Conservation (phyloP, 2,113 vertebrate genomes). For the Dicaeum eximium region DNA sequence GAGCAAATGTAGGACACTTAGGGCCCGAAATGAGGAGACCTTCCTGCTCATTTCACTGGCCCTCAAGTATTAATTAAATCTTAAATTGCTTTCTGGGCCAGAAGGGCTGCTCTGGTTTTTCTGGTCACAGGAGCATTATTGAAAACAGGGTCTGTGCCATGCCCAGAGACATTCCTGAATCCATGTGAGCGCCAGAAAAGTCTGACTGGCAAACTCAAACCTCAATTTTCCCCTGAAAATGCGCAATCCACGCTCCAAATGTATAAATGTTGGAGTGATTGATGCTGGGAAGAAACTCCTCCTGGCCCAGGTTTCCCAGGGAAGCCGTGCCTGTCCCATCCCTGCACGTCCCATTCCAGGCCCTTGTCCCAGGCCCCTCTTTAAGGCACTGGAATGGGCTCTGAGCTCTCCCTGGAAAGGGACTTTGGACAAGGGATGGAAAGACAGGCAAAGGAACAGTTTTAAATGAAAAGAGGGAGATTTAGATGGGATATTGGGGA, state of each 20-base stretch:
- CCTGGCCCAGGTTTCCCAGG: too few species aligned
- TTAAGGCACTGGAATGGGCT: too few species aligned
- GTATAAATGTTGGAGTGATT: not conserved
- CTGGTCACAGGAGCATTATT: not conserved
- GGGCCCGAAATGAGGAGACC: not conserved
- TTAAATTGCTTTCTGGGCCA: slow-evolving; percentile 23
- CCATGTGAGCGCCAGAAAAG: not conserved
- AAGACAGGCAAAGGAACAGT: too few species aligned
- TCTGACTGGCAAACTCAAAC: not conserved
- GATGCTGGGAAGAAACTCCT: too few species aligned
- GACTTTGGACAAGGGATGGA: too few species aligned
- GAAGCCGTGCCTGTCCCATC: too few species aligned
- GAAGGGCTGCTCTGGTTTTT: not conserved
- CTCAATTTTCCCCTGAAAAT: not conserved
- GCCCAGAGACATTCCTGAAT: not conserved
- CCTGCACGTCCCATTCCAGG: too few species aligned
- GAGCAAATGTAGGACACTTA: not conserved
- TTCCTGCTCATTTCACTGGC: not conserved
- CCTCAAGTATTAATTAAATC: slow-evolving; percentile 39
- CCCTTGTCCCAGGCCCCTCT: too few species aligned
- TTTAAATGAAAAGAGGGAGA: too few species aligned
- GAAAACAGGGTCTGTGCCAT: not conserved
- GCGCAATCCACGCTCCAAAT: fast-evolving
- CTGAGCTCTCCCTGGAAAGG: too few species aligned
- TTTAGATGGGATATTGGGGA: too few species aligned